Conservation (phyloP, 2,888 invertebrate genomes). For the Scaptodrosophila latifasciaeformis region DNA sequence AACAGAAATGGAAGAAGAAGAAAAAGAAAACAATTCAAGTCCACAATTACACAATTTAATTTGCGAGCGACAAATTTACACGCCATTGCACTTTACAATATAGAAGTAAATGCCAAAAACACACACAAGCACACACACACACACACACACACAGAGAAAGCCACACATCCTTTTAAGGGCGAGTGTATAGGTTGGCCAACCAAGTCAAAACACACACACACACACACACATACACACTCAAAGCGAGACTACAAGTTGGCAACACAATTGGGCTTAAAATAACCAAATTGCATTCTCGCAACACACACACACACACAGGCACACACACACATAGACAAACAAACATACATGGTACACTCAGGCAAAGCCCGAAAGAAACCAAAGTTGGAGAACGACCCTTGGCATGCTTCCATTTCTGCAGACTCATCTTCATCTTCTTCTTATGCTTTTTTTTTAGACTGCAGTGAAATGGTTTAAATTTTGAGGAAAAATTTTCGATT, state of each 20-base stretch:
- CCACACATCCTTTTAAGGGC: not conserved
- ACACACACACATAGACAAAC: not conserved
- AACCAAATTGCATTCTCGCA: too few relatives aligned
- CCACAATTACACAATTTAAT: conserved; percentile 37
- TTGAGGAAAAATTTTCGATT: too few relatives aligned
- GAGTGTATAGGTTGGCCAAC: not conserved
- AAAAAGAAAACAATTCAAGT: conserved; percentile 12
- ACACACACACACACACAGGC: conserved; percentile 7
- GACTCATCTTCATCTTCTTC: conserved; percentile 9
- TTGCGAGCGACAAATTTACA: conserved; percentile 31
- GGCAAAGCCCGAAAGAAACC: conserved; percentile 15
- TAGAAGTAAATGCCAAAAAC: not conserved
- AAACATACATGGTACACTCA: conserved; percentile 30
- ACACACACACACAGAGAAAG: too few relatives aligned
- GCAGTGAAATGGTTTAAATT: not conserved
- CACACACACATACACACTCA: too few relatives aligned
- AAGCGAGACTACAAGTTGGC: conserved; percentile 20
- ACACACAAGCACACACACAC: conserved; percentile 1
- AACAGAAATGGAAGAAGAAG: not conserved
- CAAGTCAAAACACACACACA: too few relatives aligned
- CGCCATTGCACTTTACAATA: conserved; percentile 26
- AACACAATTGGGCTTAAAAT: conserved; percentile 20
- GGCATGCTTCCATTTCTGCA: conserved; percentile 62
- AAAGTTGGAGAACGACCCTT: conserved; percentile 35
- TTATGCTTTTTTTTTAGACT: conserved; percentile 12